Evolutionary conservation across 1,140 invertebrate genomes (phyloP).

Genomic region (Manduca sexta): DNA sequence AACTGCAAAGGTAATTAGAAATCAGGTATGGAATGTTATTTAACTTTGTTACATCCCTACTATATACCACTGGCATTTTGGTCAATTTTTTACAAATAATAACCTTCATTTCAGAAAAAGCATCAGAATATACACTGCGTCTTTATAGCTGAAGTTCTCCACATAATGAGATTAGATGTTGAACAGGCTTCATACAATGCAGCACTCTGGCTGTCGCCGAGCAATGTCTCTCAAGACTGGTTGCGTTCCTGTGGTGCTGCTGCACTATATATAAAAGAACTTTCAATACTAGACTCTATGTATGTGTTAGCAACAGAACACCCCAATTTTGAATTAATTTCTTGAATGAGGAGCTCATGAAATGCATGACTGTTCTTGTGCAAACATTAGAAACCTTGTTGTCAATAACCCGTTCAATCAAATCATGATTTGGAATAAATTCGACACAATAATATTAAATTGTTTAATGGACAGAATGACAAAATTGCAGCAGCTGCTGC

Average conservation of each 20-base stretch:
- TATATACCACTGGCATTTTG: too few relatives aligned
- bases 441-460: conserved; percentile 66
- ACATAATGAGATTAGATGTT: conserved; percentile 68
- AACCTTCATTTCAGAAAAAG: conserved; percentile 61
- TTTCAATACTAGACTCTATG: conserved; percentile 69
- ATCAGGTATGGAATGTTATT: too few relatives aligned
- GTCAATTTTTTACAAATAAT: too few relatives aligned
- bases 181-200: conserved; percentile 65
- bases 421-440: conserved; percentile 72
- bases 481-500: conserved; percentile 70
- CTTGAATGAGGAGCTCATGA: conserved; percentile 61
- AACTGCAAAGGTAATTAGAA: too few relatives aligned
- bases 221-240: conserved; percentile 63
- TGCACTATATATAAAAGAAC: conserved; percentile 72
- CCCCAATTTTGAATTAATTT: conserved; percentile 62
- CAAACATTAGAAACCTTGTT: conserved; percentile 69
- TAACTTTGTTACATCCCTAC: too few relatives aligned
- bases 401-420: conserved; percentile 72
- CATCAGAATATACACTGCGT: conserved; percentile 68
- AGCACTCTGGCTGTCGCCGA: conserved; percentile 67
- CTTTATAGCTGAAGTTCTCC: conserved; percentile 69
- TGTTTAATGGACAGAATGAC: conserved; percentile 67
- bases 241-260: conserved; percentile 68
- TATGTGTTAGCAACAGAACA: conserved; percentile 67
- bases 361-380: conserved; percentile 67